Evolutionary conservation across 2,888 invertebrate genomes (phyloP), one percentile per base, ranked within the genome.

Genomic region (Noctua janthe): DNA sequence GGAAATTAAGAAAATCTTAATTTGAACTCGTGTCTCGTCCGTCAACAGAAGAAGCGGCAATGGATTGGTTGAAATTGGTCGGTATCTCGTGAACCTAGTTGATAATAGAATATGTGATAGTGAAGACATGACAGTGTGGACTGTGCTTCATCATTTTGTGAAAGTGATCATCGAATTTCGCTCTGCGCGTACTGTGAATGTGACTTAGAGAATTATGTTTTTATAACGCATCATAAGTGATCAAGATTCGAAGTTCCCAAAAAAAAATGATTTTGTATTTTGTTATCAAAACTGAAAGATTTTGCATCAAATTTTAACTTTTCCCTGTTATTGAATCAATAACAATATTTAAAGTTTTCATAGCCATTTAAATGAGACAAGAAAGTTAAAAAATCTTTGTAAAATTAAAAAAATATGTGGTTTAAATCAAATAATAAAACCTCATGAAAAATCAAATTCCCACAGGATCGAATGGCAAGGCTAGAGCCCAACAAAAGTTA

Each of bases 11-110:
- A 87, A 88, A 86, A 89, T 84, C 85, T 89, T 88, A 86, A 69
- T 71, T 81, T 39, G 69, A 72, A 75, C 62, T 75, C 13, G 71
- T 75, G 71, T 89, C 86, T 82, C 83, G 78, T 88, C 90, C 90
- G 90, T 86, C 88, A 84, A 88, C 91, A 93, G 92, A 92, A 91
- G 92, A 90, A 92, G 91, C 92, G 93, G 92, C 92, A 92, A 97
- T 97, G 97, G 97, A 97, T 96, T 97, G 96, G 97, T 94, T 95
- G 93, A 96, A 95, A 95, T 96, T 97, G 97, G 97, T 97, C 96
- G 96, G 97, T 97, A 96, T 95, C 87, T 88, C 86, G 90, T 87
- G 88, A 85, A 80, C 54, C 78, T 82, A 75, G 76, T 76, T 76
- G 74, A 76, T 76, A 84, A 78, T 86, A 78, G 90, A 88, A 85